A percentile compares a stretch with the other conserved stretches of the same genome.
These are phyloP conservation scores for Agrilus planipennis DNA, from an alignment of 1,140 invertebrate genomes.

Conservation along the genomic window DNA sequence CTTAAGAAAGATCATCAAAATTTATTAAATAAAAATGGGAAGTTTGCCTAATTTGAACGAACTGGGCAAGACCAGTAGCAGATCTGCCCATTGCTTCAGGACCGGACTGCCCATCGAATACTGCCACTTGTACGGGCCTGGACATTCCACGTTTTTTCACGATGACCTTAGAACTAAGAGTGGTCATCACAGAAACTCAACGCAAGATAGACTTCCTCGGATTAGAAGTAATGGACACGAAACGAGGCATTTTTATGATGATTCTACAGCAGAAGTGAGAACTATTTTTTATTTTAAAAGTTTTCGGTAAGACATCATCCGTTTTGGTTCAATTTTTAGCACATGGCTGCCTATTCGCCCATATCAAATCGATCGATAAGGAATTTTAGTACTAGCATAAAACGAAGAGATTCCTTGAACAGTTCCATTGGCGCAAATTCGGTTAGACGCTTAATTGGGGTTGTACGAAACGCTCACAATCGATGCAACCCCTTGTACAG, in stretches of 20 bases:
- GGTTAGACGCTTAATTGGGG: slow-evolving; percentile 50
- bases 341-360: slow-evolving; percentile 48
- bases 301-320: background rate
- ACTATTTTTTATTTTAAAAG: background rate
- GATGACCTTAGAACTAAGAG: slow-evolving; percentile 2
- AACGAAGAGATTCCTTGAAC: slow-evolving; percentile 47
- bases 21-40: too few species aligned
- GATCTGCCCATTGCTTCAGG: slow-evolving; percentile 24
- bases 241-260: slow-evolving; percentile 1
- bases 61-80: slow-evolving; percentile 35
- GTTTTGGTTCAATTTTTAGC: slow-evolving; percentile 31
- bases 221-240: background rate
- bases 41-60: slow-evolving; percentile 51
- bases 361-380: slow-evolving; percentile 41
- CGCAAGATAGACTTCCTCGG: background rate
- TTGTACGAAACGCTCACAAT: slow-evolving; percentile 42
- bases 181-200: background rate
- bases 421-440: slow-evolving; percentile 57
- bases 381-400: slow-evolving; percentile 34
- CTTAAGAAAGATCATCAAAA: too few species aligned
- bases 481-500: slow-evolving; percentile 35
- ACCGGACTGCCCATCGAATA: slow-evolving; percentile 26
- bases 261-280: background rate
- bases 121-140: slow-evolving; percentile 11
- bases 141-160: background rate